Conservation (phyloP, 1,140 invertebrate genomes). For the Tribolium castaneum region DNA sequence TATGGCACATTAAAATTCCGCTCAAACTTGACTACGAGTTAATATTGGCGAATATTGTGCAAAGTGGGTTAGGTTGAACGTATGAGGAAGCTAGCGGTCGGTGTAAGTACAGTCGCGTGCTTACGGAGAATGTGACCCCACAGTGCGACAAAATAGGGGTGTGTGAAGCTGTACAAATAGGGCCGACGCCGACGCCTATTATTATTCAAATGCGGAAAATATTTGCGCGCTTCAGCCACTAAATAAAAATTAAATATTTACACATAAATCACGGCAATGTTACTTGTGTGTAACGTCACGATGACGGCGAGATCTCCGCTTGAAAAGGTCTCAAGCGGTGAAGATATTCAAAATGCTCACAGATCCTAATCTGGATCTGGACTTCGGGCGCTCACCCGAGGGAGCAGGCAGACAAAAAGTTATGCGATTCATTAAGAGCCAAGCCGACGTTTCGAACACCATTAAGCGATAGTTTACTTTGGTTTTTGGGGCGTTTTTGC, state of each 20-base stretch:
- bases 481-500: too few species aligned
- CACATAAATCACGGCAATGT: not conserved
- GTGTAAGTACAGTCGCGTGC: constrained; percentile 24
- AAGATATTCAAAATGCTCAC: not conserved
- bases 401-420: not conserved
- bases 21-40: not conserved
- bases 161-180: not conserved
- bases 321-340: not conserved
- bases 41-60: constrained; percentile 26
- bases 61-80: constrained; percentile 29
- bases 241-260: not conserved
- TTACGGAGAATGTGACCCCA: constrained; percentile 24
- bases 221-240: not conserved
- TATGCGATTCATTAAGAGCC: not conserved
- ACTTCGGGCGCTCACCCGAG: not conserved
- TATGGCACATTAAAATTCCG: constrained; percentile 21
- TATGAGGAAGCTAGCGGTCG: constrained; percentile 30
- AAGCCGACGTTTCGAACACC: not conserved
- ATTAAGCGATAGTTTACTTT: not conserved
- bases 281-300: not conserved
- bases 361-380: not conserved
- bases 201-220: not conserved
- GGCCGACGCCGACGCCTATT: not conserved
- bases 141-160: not conserved
- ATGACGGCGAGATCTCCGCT: not conserved